These are phyloP conservation scores for Magallana ariakensis DNA, from an alignment of 1,140 invertebrate genomes.

Conservation along the genomic window DNA sequence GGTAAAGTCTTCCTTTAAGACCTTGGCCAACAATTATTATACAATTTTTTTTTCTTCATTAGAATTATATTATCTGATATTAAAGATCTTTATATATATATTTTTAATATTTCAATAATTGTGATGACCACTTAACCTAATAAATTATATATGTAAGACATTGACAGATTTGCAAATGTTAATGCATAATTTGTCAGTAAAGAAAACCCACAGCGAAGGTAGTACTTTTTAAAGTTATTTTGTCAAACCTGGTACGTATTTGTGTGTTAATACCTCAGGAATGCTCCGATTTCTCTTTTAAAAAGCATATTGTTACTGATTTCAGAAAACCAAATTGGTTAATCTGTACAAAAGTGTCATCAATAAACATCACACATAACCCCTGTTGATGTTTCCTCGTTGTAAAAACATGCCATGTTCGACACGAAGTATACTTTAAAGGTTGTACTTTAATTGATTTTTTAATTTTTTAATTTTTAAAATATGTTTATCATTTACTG, in stretches of 20 bases:
- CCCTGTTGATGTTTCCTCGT: slow-evolving; percentile 5
- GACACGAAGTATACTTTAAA: not conserved
- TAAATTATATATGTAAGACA: not conserved
- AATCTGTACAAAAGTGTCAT: slow-evolving; percentile 1
- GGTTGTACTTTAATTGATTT: no score
- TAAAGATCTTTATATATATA: no score
- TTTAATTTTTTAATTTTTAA: no score
- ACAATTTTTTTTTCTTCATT: no score
- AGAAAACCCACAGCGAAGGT: not conserved
- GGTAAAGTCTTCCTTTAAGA: no score
- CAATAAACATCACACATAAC: not conserved
- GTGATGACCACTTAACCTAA: not conserved
- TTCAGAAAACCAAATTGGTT: not conserved
- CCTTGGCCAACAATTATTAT: no score
- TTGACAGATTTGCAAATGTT: not conserved
- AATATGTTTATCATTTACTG: no score
- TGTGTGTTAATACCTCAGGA: not conserved
- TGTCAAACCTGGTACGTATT: not conserved
- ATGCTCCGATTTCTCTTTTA: not conserved
- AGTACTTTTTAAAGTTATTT: not conserved
- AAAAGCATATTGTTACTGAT: not conserved
- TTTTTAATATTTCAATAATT: no score
- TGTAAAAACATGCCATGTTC: not conserved
- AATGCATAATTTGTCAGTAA: not conserved
- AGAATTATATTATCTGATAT: no score